Conservation (phyloP, 2,797 vertebrate genomes). For the Enteromius treurensis region DNA sequence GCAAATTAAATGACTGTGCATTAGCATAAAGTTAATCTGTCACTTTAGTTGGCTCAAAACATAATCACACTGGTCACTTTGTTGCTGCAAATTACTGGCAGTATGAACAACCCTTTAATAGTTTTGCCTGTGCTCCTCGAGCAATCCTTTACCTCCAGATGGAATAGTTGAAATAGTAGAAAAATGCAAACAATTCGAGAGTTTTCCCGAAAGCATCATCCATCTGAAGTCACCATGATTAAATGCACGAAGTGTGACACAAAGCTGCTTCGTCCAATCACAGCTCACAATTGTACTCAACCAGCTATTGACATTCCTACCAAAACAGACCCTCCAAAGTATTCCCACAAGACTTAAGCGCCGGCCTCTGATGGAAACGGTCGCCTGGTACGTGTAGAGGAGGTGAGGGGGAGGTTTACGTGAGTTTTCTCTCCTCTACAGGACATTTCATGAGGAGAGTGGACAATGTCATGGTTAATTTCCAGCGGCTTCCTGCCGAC, state of each 20-base stretch:
- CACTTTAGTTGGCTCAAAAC: not conserved
- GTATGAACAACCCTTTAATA: not conserved
- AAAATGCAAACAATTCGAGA: slow-evolving; percentile 35
- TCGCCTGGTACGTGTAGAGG: not conserved
- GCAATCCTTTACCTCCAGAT: slow-evolving; percentile 19
- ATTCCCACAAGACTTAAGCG: slow-evolving; percentile 21
- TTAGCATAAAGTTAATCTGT: slow-evolving; percentile 2
- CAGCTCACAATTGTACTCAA: not conserved
- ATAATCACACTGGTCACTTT: not conserved
- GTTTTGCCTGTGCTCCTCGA: slow-evolving; percentile 23
- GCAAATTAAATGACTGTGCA: not conserved
- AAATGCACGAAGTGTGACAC: slow-evolving; percentile 36
- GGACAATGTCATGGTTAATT: slow-evolving; percentile 64
- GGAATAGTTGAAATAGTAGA: not conserved
- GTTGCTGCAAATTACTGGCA: not conserved
- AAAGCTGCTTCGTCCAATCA: slow-evolving; percentile 12
- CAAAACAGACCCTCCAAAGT: not conserved
- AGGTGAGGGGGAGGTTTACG: not conserved
- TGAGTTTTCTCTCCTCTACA: slow-evolving; percentile 40
- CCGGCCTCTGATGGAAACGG: slow-evolving; percentile 1
- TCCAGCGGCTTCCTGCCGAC: slow-evolving; percentile 57
- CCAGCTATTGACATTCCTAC: slow-evolving; percentile 3
- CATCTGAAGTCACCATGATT: slow-evolving; percentile 37
- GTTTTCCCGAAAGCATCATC: slow-evolving; percentile 29
- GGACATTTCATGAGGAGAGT: slow-evolving; percentile 54